Evolutionary conservation across 2,888 invertebrate genomes (phyloP).

Genomic region (Drosophila infuscata): DNA sequence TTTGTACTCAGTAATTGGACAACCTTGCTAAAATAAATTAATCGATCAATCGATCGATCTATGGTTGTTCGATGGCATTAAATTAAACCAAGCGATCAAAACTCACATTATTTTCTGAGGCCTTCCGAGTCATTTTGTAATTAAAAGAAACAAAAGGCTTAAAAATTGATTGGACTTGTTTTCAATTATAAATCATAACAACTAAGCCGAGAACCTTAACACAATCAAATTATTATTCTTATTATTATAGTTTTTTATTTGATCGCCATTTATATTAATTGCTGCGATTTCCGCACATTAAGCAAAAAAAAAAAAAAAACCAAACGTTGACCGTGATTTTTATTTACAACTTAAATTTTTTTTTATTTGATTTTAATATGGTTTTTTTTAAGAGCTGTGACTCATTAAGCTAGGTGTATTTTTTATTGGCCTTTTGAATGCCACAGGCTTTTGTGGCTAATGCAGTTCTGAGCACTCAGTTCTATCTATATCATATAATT

Average conservation of each 20-base stretch:
- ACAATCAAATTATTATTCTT: slow-evolving; percentile 37
- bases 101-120: slow-evolving; percentile 11
- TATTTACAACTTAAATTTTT: slow-evolving; percentile 15
- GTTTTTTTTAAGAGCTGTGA: slow-evolving; percentile 17
- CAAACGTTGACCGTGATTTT: slow-evolving; percentile 2
- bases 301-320: background rate
- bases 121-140: slow-evolving; percentile 16
- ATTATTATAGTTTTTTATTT: slow-evolving; percentile 21
- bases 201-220: slow-evolving; percentile 8
- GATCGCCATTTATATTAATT: slow-evolving; percentile 54
- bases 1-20: slow-evolving; percentile 10
- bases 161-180: slow-evolving; percentile 31
- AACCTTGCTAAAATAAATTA: slow-evolving; percentile 26
- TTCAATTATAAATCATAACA: slow-evolving; percentile 11
- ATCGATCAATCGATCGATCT: slow-evolving; percentile 5
- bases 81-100: slow-evolving; percentile 17
- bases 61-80: slow-evolving; percentile 7
- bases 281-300: slow-evolving; percentile 53
- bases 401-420: slow-evolving; percentile 53
- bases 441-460: slow-evolving; percentile 2
- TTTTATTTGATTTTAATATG: slow-evolving; percentile 11
- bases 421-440: slow-evolving; percentile 61
- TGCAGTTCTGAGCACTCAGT: background rate
- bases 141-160: slow-evolving; percentile 25
- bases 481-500: slow-evolving; percentile 12